A percentile compares a stretch with the other conserved stretches of the same genome.
Conservation (phyloP, 2,888 invertebrate species). For the Drosophila austrosaltans region DNA sequence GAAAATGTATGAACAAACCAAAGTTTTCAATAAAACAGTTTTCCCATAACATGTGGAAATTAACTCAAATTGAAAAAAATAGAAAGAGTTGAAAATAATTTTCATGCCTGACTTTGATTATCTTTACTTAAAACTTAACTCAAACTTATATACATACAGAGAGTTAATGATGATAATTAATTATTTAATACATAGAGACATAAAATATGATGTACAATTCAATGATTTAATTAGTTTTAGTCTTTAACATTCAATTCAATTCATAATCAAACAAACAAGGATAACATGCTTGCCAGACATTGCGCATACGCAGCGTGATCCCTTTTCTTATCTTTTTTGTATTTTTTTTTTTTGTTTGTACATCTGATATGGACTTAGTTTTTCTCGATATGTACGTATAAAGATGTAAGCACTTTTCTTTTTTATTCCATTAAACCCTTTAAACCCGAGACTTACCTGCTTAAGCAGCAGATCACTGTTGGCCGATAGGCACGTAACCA, state of each 20-base stretch:
- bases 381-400: neutral
- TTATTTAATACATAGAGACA: constrained; percentile 5
- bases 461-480: constrained; percentile 95
- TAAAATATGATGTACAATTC: neutral
- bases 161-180: neutral
- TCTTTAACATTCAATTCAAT: constrained; percentile 20
- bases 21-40: constrained; percentile 26
- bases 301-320: constrained; percentile 47
- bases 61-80: neutral
- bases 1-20: constrained; percentile 20
- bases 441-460: constrained; percentile 87
- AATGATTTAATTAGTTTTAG: constrained; percentile 3
- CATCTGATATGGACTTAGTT: neutral
- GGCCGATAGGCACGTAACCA: constrained; percentile 95
- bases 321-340: constrained; percentile 13
- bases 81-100: neutral
- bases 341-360: constrained; percentile 8
- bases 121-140: constrained; percentile 24
- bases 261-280: constrained; percentile 27
- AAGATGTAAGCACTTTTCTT: constrained; percentile 13
- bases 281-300: constrained; percentile 38
- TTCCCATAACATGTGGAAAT: constrained; percentile 20
- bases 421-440: neutral
- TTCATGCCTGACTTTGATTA: constrained; percentile 19
- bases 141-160: constrained; percentile 34